These are phyloP conservation scores for Coenonympha glycerion DNA, from an alignment of 2,888 invertebrate species.

Conservation along the genomic window DNA sequence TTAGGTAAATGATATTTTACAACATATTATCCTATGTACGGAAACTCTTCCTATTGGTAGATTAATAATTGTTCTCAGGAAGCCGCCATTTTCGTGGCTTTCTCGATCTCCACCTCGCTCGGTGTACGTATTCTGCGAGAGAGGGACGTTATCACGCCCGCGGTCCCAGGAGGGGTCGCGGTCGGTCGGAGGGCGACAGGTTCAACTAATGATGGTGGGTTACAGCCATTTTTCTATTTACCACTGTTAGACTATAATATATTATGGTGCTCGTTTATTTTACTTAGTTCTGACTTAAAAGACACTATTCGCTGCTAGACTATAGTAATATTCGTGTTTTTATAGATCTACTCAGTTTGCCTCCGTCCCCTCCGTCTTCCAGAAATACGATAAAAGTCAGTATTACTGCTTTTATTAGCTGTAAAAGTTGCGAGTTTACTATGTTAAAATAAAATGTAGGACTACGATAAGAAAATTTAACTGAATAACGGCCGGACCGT, in stretches of 20 bases:
- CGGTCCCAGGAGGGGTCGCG: constrained; percentile 39
- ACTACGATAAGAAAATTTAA: background rate
- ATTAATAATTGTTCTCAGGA: too few relatives aligned
- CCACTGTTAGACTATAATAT: constrained; percentile 24
- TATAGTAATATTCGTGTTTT: too few relatives aligned
- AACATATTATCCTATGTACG: too few relatives aligned
- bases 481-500: background rate
- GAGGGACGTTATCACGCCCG: constrained; percentile 48
- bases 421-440: too few relatives aligned
- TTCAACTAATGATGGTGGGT: constrained; percentile 43
- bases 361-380: too few relatives aligned
- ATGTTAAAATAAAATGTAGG: background rate
- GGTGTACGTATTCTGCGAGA: constrained; percentile 28
- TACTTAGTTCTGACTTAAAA: constrained; percentile 15
- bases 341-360: too few relatives aligned
- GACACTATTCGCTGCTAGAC: background rate
- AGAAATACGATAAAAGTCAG: too few relatives aligned
- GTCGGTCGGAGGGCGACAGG: constrained; percentile 43
- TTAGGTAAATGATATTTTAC: too few relatives aligned
- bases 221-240: constrained; percentile 40
- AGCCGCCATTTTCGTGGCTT: constrained; percentile 24
- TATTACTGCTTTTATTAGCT: too few relatives aligned
- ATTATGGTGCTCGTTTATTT: constrained; percentile 20
- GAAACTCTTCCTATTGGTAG: too few relatives aligned
- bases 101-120: constrained; percentile 29